Base-by-base conservation (phyloP, 2,888 invertebrate species). In the Parelbella ahira region DNA sequence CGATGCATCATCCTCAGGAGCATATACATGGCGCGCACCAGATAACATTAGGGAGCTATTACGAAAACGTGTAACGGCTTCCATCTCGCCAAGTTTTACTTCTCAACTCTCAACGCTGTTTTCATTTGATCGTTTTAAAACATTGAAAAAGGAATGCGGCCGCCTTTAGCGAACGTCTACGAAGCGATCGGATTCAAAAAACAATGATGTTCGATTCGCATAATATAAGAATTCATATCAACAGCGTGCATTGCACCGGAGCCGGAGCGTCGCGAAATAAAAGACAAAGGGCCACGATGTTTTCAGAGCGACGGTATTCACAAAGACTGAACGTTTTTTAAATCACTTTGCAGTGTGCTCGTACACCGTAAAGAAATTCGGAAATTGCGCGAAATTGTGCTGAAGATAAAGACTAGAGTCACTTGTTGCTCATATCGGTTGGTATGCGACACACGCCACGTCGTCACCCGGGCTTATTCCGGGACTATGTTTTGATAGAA, bases 391-490 rank as follows among this genome's bases (percentile, higher is more conserved):
- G 41, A 49, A 44, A 45, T 45, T 48, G 30, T 51, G 36, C 49
- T 42, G 37, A 45, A 55, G 60, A 58, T 57, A 63, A 63, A 65
- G 58, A 56, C 51, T 46, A 15, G 32, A 32, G 34, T 65, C 66
- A 76, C 77, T 76, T 76, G 75, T 76, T 76, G 75, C 75, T 60
- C 50, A 46, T 47, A 58, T 42, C 56, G 59, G 51, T 57, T 62
- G 63, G 63, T 61, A 72, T 69, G 68, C 72, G 55, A 56, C 59
- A 59, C 72, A 63, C 72, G 41, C 21, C 33, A 21, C 8, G 28
- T 34, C 27, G 34, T 36, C 36, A 28, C 36, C 53, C 52, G 49
- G 54, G 56, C 54, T 58, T 53, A 55, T 53, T 53, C 53, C 50
- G 42, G n/a, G 53, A 50, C 49, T 53, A 46, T 48, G 58, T 57